Evolutionary conservation across 2,888 invertebrate species (phyloP).

Genomic region (Carcina quercana): DNA sequence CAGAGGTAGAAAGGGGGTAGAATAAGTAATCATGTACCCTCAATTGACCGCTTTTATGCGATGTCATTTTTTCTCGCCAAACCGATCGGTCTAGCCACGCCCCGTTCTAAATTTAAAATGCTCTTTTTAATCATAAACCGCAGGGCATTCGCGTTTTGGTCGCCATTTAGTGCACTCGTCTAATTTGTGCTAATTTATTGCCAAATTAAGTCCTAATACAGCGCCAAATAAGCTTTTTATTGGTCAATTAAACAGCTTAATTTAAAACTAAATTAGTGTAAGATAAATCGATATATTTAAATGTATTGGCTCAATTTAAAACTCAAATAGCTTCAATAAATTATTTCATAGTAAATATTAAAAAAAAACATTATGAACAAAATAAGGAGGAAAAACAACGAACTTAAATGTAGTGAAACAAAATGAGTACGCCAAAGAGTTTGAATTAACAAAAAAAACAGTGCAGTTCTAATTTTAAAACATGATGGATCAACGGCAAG

Average conservation of each 20-base stretch:
- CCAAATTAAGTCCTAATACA: slow-evolving; percentile 19
- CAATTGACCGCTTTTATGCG: slow-evolving; percentile 59
- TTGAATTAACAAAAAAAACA: too few relatives aligned
- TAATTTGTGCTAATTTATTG: slow-evolving; percentile 17
- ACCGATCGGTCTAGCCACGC: slow-evolving; percentile 60
- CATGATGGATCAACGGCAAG: slow-evolving; percentile 57
- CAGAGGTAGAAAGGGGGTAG: slow-evolving; percentile 17
- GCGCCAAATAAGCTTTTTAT: slow-evolving; percentile 8
- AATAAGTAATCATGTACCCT: slow-evolving; percentile 41
- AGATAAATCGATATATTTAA: slow-evolving; percentile 13
- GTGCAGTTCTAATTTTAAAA: slow-evolving; percentile 15
- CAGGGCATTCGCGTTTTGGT: slow-evolving; percentile 36
- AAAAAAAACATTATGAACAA: too few relatives aligned
- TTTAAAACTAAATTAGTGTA: slow-evolving; percentile 9
- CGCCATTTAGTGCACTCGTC: slow-evolving; percentile 36
- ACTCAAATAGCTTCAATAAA: too few relatives aligned
- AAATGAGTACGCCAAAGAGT: too few relatives aligned
- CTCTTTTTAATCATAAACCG: slow-evolving; percentile 56
- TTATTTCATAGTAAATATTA: too few relatives aligned
- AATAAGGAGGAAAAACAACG: too few relatives aligned
- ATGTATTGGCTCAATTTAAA: too few relatives aligned
- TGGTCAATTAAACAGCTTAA: slow-evolving; percentile 2
- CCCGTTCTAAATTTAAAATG: slow-evolving; percentile 50
- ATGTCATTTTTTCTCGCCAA: slow-evolving; percentile 66
- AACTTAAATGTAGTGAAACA: too few relatives aligned